phyloP scores from a whole-genome alignment of 2,888 invertebrate genomes.

The Zygothrica quintamaculata region DNA sequence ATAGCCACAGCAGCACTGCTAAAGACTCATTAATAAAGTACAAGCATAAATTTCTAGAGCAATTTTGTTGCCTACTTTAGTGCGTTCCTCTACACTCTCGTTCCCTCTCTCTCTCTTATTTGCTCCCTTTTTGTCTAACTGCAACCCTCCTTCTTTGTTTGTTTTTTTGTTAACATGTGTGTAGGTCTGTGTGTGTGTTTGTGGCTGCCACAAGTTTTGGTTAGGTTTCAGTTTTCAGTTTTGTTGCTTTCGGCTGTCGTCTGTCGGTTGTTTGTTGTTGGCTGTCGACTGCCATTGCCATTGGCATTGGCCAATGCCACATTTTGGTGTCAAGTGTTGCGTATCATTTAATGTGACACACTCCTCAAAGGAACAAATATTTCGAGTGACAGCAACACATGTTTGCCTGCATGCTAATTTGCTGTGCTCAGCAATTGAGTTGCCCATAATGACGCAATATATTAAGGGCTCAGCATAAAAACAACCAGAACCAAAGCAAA shows the following conservation, averaged over 20 bases:
- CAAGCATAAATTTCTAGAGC: slow-evolving; percentile 33
- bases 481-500: background rate
- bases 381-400: slow-evolving; percentile 63
- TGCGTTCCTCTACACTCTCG: slow-evolving; percentile 11
- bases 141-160: slow-evolving; percentile 1
- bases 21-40: slow-evolving; percentile 66
- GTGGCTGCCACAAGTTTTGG: slow-evolving; percentile 27
- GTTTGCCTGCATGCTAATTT: slow-evolving; percentile 70
- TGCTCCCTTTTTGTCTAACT: no score
- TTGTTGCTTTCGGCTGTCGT: no score
- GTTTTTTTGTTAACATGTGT: background rate
- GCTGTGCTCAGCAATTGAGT: slow-evolving; percentile 54
- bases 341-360: slow-evolving; percentile 78
- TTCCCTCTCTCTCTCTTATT: background rate
- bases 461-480: slow-evolving; percentile 5
- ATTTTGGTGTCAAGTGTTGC: slow-evolving; percentile 78
- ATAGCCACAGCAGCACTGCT: slow-evolving; percentile 17
- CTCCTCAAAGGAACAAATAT: slow-evolving; percentile 31
- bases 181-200: slow-evolving; percentile 8
- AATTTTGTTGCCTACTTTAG: slow-evolving; percentile 42
- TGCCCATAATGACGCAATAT: slow-evolving; percentile 51
- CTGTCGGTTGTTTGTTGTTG: no score
- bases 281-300: no score
- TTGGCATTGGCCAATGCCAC: slow-evolving; percentile 30
- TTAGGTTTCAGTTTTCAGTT: slow-evolving; percentile 42